These are phyloP conservation scores for Pachycephus smyrnensis DNA, from an alignment of 2,888 invertebrate genomes.

Conservation along the genomic window DNA sequence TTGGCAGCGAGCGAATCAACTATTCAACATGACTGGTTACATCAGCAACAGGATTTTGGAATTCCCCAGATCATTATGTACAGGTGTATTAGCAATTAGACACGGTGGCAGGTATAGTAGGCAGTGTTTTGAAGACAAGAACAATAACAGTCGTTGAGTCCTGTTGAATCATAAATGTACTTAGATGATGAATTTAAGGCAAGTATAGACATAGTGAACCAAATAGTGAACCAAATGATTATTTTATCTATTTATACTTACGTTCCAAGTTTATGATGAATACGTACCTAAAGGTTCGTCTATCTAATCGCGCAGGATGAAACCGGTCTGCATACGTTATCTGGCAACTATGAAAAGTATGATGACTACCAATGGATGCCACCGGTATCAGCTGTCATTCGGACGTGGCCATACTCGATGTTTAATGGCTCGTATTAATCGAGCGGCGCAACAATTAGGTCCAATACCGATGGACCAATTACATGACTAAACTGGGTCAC, in stretches of 20 bases:
- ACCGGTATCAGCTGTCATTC: conserved; percentile 30
- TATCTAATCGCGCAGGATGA: conserved; percentile 28
- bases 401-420: conserved; percentile 33
- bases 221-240: not conserved
- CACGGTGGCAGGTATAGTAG: not conserved
- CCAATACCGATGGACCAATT: conserved; percentile 40
- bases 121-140: not conserved
- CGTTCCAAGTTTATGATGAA: conserved; percentile 12
- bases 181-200: not conserved
- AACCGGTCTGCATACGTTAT: conserved; percentile 27
- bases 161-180: not conserved
- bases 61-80: not conserved
- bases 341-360: not conserved
- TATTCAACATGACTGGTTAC: not conserved
- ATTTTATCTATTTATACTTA: not conserved
- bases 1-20: not conserved
- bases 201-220: not conserved
- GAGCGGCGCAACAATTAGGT: conserved; percentile 18
- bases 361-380: conserved; percentile 36
- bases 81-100: not conserved
- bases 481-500: conserved; percentile 40
- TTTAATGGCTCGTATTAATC: conserved; percentile 51
- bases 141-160: not conserved
- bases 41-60: conserved; percentile 5
- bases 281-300: conserved; percentile 6